A percentile compares a stretch with the other conserved stretches of the same genome.
These are phyloP conservation scores for Cephus pygmeus DNA, from an alignment of 2,888 invertebrate genomes.

Conservation along the genomic window DNA sequence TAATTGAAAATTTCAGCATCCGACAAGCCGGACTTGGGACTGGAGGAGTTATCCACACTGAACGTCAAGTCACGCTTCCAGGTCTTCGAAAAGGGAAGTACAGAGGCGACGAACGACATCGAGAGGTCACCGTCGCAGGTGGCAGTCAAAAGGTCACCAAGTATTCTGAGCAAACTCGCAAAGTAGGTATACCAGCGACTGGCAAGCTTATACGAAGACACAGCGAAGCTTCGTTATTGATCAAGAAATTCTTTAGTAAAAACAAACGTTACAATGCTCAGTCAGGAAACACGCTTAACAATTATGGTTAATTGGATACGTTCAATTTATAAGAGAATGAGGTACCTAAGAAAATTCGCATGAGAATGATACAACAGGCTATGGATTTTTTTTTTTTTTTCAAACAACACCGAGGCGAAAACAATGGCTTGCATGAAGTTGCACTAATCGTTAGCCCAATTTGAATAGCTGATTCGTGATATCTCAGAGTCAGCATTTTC, in stretches of 20 bases:
- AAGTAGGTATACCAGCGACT: slow-evolving; percentile 70
- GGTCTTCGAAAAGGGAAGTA: slow-evolving; percentile 78
- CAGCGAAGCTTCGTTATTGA: neutral
- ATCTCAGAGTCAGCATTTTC: slow-evolving; percentile 24
- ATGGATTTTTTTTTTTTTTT: neutral
- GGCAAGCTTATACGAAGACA: slow-evolving; percentile 1
- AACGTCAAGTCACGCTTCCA: slow-evolving; percentile 89
- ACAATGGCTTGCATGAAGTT: neutral
- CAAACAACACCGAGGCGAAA: neutral
- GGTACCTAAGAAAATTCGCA: neutral
- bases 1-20: slow-evolving; percentile 72
- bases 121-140: slow-evolving; percentile 68
- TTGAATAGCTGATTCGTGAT: slow-evolving; percentile 8
- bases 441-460: neutral
- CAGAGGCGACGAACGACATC: slow-evolving; percentile 65
- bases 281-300: neutral
- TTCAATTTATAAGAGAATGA: neutral
- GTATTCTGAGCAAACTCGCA: slow-evolving; percentile 83
- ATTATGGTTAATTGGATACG: neutral
- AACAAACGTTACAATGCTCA: neutral
- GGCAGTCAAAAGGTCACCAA: slow-evolving; percentile 76
- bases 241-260: neutral
- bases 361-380: neutral
- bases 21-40: slow-evolving; percentile 86
- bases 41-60: slow-evolving; percentile 83